Base-by-base conservation (phyloP, 2,888 invertebrate genomes). In the Sminthurinus aureus region DNA sequence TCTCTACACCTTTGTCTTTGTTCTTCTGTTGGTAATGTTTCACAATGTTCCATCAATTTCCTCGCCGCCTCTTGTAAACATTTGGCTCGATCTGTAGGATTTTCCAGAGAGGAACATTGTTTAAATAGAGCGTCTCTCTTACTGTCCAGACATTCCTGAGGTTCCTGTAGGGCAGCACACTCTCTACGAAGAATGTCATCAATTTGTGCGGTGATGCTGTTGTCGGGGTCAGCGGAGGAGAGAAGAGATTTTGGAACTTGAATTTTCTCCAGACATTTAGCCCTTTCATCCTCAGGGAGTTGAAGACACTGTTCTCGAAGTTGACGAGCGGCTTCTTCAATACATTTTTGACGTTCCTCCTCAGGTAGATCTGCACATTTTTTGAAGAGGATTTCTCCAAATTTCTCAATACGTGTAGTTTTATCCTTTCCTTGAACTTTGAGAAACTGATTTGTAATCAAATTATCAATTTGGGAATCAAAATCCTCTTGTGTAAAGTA, bases 51-150 rank as follows among this genome's bases (percentile, higher is more conserved):
- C 52, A 0, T 50, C 24, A 77, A 20, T 15, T 52, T 50, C 22
- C 20, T 77, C 26, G 52, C 52, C n/a, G 77, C 51, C n/a, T 77
- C 77, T 15, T 77, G 52, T 13, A 77, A 20, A 18, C 77, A 77
- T 58, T 77, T 77, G 58, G 51, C 77, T 11, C 58, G 58, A 18
- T 77, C 77, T 4, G 13, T 22, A 20, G 51, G 22, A 77, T 58
- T 77, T 20, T 8, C 9, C 13, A 52, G 13, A 52, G 52, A 52
- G 13, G 52, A 8, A 13, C 52, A 52, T 52, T 8, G 52, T 52
- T 52, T 52, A 8, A 52, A 52, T 13, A 52, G 8, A 13, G 52
- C 13, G 8, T 8, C 13, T 13, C 52, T 13, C 13, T 8, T 13
- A 52, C 13, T 52, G 13, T 52, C 52, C 52, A 13, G 13, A 52